Percentiles rank a stretch among this genome's conserved stretches.
These are phyloP conservation scores for human DNA, from an alignment of 2,113 vertebrate genomes.

Conservation along the genomic window DNA sequence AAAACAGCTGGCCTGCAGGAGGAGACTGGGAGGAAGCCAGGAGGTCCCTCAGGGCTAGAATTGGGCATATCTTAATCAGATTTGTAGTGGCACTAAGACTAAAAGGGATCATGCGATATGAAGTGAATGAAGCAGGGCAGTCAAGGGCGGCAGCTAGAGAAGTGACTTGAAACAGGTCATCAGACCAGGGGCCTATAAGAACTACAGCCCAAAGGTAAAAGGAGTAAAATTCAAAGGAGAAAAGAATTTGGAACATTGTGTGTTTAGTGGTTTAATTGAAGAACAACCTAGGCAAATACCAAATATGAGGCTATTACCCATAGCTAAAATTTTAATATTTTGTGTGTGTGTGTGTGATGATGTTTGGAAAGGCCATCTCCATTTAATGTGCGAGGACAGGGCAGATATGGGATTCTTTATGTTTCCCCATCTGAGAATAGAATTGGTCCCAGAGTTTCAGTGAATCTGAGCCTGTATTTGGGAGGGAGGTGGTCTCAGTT, in stretches of 20 bases:
- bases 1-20: neutral
- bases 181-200: neutral
- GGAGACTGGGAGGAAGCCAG: neutral
- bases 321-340: neutral
- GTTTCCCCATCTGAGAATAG: neutral
- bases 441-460: neutral
- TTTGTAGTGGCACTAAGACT: neutral
- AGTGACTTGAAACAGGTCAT: constrained; percentile 14
- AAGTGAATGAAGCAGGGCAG: constrained; percentile 24
- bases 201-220: neutral
- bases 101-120: neutral
- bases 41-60: neutral
- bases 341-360: neutral
- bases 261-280: neutral
- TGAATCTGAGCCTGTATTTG: neutral
- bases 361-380: neutral
- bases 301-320: neutral
- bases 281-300: neutral
- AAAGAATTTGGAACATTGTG: neutral
- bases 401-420: neutral
- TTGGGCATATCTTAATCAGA: neutral
- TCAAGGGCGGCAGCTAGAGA: neutral
- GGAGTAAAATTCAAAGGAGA: constrained; percentile 8
- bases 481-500: neutral
- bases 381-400: neutral